Evolutionary conservation across 2,113 vertebrate species (phyloP), one percentile per base, ranked within the genome.

Genomic region (Camelus dromedarius): DNA sequence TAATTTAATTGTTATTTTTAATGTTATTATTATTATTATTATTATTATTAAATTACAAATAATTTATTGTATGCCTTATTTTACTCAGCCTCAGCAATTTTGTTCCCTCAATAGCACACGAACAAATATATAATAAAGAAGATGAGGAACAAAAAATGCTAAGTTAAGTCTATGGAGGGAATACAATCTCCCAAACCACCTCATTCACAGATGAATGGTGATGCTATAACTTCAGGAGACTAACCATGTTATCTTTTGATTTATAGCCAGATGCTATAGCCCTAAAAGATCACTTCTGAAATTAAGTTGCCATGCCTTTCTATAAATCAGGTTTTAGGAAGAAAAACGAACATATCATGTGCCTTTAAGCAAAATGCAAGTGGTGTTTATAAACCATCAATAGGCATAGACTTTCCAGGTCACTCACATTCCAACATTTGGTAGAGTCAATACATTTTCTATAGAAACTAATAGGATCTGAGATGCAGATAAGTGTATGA

Each of bases 281-380:
- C 70, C 35, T 92, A 95, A 92, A 88, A 84, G 48, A 96, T 94
- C 66, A 94, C 54, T 85, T 62, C n/a, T 30, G 11, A 96, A 95
- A 97, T 96, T 30, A 95, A 94, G 52, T 80, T 96, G 35, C 64
- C 60, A 89, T 84, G 64, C 2, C 22, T 93, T 97, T 92, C 83
- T 81, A 85, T 73, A 86, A 96, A 70, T 89, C 87, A 69, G 50
- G 20, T 70, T 92, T 96, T 80, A 87, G 18, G 35, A 77, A 90
- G 64, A 66, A 96, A 97, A 96, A 90, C 8, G 38, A 90, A 77
- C 9, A 85, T 48, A 52, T 42, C 54, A 58, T 64, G 15, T 80
- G 24, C 62, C 76, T 97, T 93, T 80, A 89, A 82, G 64, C 56
- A 96, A 64, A 90, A 88, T 77, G 5, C 8, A 96, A 96, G 52